Conservation (phyloP, 2,888 invertebrate species). For the Plebejus argus region DNA sequence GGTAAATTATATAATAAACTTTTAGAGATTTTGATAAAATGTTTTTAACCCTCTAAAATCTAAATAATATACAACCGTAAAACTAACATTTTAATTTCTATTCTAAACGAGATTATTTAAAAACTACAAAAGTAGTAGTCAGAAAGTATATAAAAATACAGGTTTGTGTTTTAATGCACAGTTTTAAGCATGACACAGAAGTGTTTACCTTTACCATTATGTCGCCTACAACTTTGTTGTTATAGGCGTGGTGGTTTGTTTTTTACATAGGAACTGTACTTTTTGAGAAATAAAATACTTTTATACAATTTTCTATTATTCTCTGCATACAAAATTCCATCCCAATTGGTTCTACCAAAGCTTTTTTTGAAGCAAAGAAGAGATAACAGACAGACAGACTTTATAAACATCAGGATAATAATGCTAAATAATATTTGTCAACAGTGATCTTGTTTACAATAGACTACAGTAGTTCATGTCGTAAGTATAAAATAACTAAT, state of each 20-base stretch:
- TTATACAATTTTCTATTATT: too few relatives aligned
- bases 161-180: too few relatives aligned
- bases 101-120: background rate
- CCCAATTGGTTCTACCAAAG: too few relatives aligned
- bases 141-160: background rate
- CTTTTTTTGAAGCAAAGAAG: background rate
- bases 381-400: background rate
- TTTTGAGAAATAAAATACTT: too few relatives aligned
- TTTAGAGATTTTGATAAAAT: background rate
- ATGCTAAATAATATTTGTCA: background rate
- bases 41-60: background rate
- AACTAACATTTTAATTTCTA: background rate
- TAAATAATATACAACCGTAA: background rate
- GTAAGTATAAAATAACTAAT: background rate
- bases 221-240: background rate
- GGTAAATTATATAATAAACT: too few relatives aligned
- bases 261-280: background rate
- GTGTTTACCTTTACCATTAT: too few relatives aligned
- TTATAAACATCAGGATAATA: background rate
- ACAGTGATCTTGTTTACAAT: background rate
- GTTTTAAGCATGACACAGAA: too few relatives aligned
- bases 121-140: background rate
- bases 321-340: too few relatives aligned
- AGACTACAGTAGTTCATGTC: background rate
- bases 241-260: background rate